Evolutionary conservation across 1,140 invertebrate species (phyloP).

Genomic region (Scaptodrosophila lebanonensis): DNA sequence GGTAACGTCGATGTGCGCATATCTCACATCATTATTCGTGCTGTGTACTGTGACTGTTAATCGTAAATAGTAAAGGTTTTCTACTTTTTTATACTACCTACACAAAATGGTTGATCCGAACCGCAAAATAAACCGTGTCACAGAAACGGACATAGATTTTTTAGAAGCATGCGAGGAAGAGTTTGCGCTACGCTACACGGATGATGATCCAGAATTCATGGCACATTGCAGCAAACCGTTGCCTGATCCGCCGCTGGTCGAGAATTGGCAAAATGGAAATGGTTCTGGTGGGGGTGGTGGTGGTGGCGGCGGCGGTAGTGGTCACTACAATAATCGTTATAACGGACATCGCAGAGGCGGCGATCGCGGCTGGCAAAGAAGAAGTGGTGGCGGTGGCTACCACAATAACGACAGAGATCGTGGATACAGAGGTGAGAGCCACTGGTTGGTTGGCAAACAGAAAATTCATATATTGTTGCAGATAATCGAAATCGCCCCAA

Average conservation of each 20-base stretch:
- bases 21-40: too few relatives aligned
- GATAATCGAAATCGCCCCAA: not conserved
- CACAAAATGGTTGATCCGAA: conserved; percentile 73
- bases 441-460: too few relatives aligned
- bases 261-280: conserved; percentile 77
- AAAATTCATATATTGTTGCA: too few relatives aligned
- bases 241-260: conserved; percentile 78
- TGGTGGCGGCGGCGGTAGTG: conserved; percentile 16
- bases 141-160: conserved; percentile 77
- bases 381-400: conserved; percentile 29
- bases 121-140: conserved; percentile 75
- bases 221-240: conserved; percentile 67
- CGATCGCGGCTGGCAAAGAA: conserved; percentile 48
- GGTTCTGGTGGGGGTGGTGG: conserved; percentile 16
- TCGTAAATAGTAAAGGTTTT: too few relatives aligned
- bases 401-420: conserved; percentile 29
- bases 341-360: conserved; percentile 46
- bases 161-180: conserved; percentile 79
- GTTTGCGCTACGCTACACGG: conserved; percentile 79
- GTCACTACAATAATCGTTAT: conserved; percentile 43
- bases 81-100: not conserved
- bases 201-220: conserved; percentile 78
- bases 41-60: too few relatives aligned
- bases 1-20: too few relatives aligned
- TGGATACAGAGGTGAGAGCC: not conserved